Conservation (phyloP, 2,797 vertebrate genomes). For the Myripristis murdjan region DNA sequence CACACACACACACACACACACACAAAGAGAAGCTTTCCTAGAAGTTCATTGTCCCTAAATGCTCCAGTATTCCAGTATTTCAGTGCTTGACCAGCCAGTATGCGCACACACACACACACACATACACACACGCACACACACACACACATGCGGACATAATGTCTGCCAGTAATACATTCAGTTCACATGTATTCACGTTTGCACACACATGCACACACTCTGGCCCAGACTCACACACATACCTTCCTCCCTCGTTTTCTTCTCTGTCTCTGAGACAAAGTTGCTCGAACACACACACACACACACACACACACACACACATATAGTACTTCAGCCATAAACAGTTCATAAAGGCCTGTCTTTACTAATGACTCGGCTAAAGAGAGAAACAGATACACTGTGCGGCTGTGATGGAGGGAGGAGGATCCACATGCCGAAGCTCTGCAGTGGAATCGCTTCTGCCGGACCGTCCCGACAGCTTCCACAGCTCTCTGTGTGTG, state of each 20-base stretch:
- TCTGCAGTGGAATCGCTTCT: too few relatives aligned
- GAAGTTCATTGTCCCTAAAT: constrained; percentile 31
- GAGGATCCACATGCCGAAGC: too few relatives aligned
- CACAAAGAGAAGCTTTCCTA: constrained; percentile 12
- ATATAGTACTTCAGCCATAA: constrained; percentile 59
- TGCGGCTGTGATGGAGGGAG: constrained; percentile 8
- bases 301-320: neutral
- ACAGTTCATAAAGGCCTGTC: constrained; percentile 76
- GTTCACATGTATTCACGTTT: constrained; percentile 7
- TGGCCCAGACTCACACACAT: too few relatives aligned
- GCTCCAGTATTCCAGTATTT: constrained; percentile 24
- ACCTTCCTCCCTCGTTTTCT: too few relatives aligned
- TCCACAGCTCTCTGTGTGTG: too few relatives aligned
- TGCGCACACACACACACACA: constrained; percentile 9
- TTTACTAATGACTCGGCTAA: constrained; percentile 71
- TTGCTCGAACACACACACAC: constrained; percentile 20
- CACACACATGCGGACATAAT: too few relatives aligned
- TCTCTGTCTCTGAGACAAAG: constrained; percentile 21
- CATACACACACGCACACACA: constrained; percentile 3
- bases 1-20: constrained; percentile 1
- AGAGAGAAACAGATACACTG: constrained; percentile 69
- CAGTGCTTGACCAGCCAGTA: constrained; percentile 7
- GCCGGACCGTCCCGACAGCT: too few relatives aligned
- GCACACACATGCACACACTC: neutral
- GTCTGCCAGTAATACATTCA: constrained; percentile 28